Percentiles rank a stretch among this genome's conserved stretches.
Evolutionary conservation across 2,888 invertebrate species (phyloP).

Genomic region (Conistra vaccinii): DNA sequence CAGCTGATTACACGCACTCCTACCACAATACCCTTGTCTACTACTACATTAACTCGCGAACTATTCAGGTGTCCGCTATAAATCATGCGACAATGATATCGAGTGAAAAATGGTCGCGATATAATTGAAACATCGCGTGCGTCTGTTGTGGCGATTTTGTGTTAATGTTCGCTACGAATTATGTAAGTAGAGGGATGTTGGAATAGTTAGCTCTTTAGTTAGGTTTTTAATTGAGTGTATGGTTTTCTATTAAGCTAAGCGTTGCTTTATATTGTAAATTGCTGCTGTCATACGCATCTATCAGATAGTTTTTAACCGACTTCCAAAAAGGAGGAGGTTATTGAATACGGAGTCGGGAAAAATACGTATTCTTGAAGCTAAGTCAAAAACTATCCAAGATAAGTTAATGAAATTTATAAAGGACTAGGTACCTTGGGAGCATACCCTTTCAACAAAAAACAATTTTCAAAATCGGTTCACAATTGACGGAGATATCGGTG

Average conservation of each 20-base stretch:
- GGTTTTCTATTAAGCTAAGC: background rate
- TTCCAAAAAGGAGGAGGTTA: too few relatives aligned
- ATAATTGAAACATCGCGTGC: constrained; percentile 72
- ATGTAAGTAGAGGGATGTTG: constrained; percentile 16
- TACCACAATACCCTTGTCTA: constrained; percentile 36
- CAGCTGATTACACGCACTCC: constrained; percentile 32
- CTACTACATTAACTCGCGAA: constrained; percentile 51
- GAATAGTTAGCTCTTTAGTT: constrained; percentile 27
- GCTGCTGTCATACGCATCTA: background rate
- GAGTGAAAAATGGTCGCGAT: constrained; percentile 66
- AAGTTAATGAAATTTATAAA: too few relatives aligned
- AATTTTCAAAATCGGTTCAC: too few relatives aligned
- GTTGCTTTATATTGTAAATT: background rate
- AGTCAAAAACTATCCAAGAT: too few relatives aligned
- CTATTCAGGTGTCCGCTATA: constrained; percentile 62
- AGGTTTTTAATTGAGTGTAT: constrained; percentile 5
- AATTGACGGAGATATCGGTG: too few relatives aligned
- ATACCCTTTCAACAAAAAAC: too few relatives aligned
- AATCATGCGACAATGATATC: constrained; percentile 68
- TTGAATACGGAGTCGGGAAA: too few relatives aligned
- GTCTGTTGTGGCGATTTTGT: constrained; percentile 36
- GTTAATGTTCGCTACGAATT: constrained; percentile 24
- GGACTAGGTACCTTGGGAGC: too few relatives aligned
- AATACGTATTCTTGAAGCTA: too few relatives aligned
- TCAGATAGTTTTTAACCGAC: background rate